Evolutionary conservation across 2,113 vertebrate species (phyloP), one percentile per base, ranked within the genome.

Genomic region (Malurus cyaneus): DNA sequence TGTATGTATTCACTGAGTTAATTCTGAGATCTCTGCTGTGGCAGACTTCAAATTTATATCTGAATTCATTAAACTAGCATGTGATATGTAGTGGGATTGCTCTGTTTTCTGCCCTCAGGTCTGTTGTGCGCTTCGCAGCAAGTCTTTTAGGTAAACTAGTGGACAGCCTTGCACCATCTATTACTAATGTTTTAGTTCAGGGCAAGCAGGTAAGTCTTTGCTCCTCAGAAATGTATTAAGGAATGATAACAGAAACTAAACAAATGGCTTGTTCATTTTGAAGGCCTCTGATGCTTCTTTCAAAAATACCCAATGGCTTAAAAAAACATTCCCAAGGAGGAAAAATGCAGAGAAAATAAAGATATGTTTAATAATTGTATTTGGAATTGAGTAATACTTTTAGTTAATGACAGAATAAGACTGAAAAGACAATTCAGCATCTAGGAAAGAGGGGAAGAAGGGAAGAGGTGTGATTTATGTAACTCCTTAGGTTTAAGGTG

Each of bases 111-210:
- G 96, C 97, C 98, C 98, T 97, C 98, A 99, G 99, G 99, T 99
- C 99, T 97, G 98, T 99, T 98, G 99, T 99, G 92, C 99, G 99
- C 96, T 98, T 98, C 95, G 98, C 99, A 96, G 99, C 99, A 96
- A 99, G 99, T 98, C 98, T 99, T 96, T 99, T 99, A 99, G 98
- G 97, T 99, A 99, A 99, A 98, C 98, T 99, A 98, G 99, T 99
- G 99, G 99, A 99, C 99, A 99, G 99, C 99, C 99, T 99, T 98
- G 99, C 99, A 80, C 99, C 99, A 79, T 99, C 99, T 98, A 99
- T 99, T 98, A 99, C 99, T 99, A 99, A 99, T 98, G 98, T 99
- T 94, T 99, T 99, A 99, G 99, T 99, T 94, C 99, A 99, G 98
- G 99, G 99, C 96, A 99, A 99, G 97, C 99, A 99, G 99, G 99